Base-by-base conservation (phyloP, 64 coral and sea anemone genomes). In the Montipora foliosa region DNA sequence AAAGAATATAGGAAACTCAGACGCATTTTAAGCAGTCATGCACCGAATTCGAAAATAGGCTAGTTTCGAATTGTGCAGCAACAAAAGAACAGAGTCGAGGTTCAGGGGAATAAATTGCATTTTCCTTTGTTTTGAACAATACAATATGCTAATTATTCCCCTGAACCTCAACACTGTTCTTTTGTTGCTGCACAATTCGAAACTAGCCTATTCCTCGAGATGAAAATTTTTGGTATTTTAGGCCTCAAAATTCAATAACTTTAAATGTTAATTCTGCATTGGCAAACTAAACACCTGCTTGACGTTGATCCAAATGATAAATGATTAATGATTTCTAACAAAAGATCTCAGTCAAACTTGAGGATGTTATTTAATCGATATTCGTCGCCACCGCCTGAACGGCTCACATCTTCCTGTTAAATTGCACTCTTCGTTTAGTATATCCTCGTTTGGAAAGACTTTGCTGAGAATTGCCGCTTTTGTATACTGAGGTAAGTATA, bases 261-360 rank as follows among this genome's bases (percentile, higher is more conserved):
- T 71, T 19, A 21, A 71, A 71, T 71, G 68, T 71, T 24, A 71
- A 71, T 71, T 71, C 68, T 5, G 46, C 67, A 37, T 37, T 37
- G 44, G 15, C 15, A 5, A 67, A 67, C 48, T 10, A 15, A 12
- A 44, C 82, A 86, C 82, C 82, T 86, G 82, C 19, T 47, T 4
- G 44, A 21, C 48, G 46, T 86, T 52, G 67, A 86, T 19, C 16
- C 16, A 50, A 22, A 47, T 49, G 4, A 86, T 86, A 70, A 86
- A 86, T 86, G 45, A 86, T 86, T 86, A 44, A 86, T 51, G 9
- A 67, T 51, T 71, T 15, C 15, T 46, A 14, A 86, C 62, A 86
- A 86, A 71, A 49, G 66, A 49, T 15, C 16, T 86, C n/a, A 19
- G 82, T 2, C n/a, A 8, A 11, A 47, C 15, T 47, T 67, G 5